Conservation (phyloP, 2,797 vertebrate genomes). For the Tachyglossus aculeatus region DNA sequence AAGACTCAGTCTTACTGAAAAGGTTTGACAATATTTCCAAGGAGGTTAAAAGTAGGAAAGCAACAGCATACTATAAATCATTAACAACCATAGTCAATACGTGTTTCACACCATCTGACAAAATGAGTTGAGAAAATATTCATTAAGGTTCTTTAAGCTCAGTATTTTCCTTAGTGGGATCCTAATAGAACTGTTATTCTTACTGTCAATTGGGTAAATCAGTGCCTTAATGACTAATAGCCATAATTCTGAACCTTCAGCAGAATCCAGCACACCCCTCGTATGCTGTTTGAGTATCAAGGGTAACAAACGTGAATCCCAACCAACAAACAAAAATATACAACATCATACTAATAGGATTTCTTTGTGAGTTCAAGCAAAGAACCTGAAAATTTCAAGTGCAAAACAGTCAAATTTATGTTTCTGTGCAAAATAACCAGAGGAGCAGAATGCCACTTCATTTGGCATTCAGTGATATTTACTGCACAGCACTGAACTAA, state of each 20-base stretch:
- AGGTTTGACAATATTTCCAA: too few relatives aligned
- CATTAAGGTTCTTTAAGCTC: too few relatives aligned
- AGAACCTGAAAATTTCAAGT: conserved; percentile 20
- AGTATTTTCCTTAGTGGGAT: not conserved
- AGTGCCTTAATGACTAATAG: conserved; percentile 38
- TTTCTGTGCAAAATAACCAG: too few relatives aligned
- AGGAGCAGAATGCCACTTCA: too few relatives aligned
- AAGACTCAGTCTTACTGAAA: too few relatives aligned
- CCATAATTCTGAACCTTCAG: conserved; percentile 49
- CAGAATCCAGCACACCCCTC: conserved; percentile 40
- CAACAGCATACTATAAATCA: too few relatives aligned
- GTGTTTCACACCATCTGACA: too few relatives aligned
- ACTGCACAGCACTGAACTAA: too few relatives aligned
- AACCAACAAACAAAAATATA: conserved; percentile 44
- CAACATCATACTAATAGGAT: conserved; percentile 31
- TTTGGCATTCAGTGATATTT: too few relatives aligned
- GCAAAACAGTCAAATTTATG: conserved; percentile 21
- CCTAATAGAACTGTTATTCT: not conserved
- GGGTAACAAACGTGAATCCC: conserved; percentile 49
- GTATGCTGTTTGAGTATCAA: conserved; percentile 58
- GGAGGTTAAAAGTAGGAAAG: too few relatives aligned
- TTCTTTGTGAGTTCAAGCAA: conserved; percentile 18
- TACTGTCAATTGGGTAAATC: conserved; percentile 41
- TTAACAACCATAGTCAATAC: too few relatives aligned
- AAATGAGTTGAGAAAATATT: too few relatives aligned